Conservation (phyloP, 2,888 invertebrate genomes). For the Apodemia mormo region DNA sequence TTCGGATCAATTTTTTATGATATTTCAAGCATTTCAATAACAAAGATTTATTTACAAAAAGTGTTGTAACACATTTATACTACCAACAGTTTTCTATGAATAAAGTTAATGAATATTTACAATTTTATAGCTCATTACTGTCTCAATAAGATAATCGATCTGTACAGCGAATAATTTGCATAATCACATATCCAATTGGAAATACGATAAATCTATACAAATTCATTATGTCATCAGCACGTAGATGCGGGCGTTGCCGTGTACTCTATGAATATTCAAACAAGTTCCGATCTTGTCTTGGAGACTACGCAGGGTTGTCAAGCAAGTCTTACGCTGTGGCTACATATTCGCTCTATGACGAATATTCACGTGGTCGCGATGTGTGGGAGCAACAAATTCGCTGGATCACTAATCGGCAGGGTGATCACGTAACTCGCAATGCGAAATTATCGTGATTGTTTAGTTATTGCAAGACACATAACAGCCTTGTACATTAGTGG, state of each 20-base stretch:
- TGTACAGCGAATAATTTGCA: constrained; percentile 7
- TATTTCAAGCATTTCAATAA: no score
- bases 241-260: constrained; percentile 55
- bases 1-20: no score
- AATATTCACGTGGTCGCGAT: no score
- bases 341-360: not conserved
- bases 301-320: not conserved
- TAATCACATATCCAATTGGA: constrained; percentile 13
- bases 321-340: no score
- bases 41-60: not conserved
- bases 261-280: constrained; percentile 67
- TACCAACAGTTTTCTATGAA: not conserved
- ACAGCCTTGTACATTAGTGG: no score
- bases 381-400: no score
- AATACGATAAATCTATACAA: constrained; percentile 14
- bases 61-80: not conserved
- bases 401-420: no score
- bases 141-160: constrained; percentile 9
- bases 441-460: no score
- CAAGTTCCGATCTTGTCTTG: constrained; percentile 48
- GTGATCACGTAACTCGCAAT: no score
- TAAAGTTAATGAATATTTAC: constrained; percentile 7
- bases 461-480: no score
- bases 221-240: constrained; percentile 67
- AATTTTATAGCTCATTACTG: constrained; percentile 14